Conservation (phyloP, 1,140 invertebrate genomes). For the Microplitis demolitor region DNA sequence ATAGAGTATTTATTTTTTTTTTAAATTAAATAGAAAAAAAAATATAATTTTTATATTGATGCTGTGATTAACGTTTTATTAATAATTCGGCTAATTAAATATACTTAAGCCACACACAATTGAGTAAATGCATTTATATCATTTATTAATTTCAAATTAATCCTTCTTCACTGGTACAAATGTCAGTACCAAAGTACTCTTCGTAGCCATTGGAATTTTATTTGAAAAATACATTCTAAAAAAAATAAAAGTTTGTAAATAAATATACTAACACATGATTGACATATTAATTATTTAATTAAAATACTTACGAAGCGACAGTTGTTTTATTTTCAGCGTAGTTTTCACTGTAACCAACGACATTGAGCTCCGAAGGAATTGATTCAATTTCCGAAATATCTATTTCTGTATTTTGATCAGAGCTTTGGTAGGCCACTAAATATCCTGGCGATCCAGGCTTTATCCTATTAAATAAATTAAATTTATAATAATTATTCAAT, state of each 20-base stretch:
- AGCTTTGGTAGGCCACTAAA: conserved; percentile 69
- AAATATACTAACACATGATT: not conserved
- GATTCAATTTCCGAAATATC: conserved; percentile 57
- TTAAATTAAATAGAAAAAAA: too few species aligned
- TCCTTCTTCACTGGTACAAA: conserved; percentile 45
- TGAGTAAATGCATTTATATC: not conserved
- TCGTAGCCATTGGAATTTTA: conserved; percentile 44
- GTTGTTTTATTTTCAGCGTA: conserved; percentile 52
- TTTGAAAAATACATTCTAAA: conserved; percentile 43
- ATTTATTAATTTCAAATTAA: conserved; percentile 14
- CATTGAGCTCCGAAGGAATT: conserved; percentile 64
- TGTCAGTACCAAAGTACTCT: conserved; percentile 50
- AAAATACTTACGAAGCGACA: conserved; percentile 53
- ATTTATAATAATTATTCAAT: conserved; percentile 12
- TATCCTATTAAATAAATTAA: conserved; percentile 56
- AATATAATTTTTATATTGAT: too few species aligned
- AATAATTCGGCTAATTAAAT: too few species aligned
- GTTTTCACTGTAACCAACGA: conserved; percentile 63
- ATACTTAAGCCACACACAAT: too few species aligned
- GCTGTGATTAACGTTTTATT: too few species aligned
- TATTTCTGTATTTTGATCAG: conserved; percentile 51
- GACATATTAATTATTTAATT: not conserved
- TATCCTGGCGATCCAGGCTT: conserved; percentile 73
- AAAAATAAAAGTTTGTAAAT: conserved; percentile 15
- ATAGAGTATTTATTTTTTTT: too few species aligned